These are phyloP conservation scores for Theocolax elegans DNA, from an alignment of 1,140 invertebrate genomes.

Conservation along the genomic window DNA sequence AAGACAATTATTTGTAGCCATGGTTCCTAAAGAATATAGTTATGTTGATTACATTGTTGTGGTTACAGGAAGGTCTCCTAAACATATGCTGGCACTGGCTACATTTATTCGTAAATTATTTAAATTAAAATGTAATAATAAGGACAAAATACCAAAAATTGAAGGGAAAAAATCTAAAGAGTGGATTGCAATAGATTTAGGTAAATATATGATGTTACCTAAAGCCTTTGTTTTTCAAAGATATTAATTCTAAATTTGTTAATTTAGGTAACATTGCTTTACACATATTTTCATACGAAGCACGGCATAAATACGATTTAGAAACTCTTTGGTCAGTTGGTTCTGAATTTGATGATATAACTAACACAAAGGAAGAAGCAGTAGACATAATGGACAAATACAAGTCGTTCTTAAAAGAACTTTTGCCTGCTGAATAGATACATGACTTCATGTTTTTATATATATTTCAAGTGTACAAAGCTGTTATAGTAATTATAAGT, in stretches of 20 bases:
- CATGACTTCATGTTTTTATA: too few relatives aligned
- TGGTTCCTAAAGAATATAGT: conserved; percentile 77
- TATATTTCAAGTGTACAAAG: not conserved
- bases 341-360: conserved; percentile 79
- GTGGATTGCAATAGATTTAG: conserved; percentile 93
- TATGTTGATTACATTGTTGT: conserved; percentile 89
- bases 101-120: conserved; percentile 83
- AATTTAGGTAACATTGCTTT: conserved; percentile 86
- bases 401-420: conserved; percentile 71
- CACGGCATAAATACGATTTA: conserved; percentile 82
- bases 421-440: conserved; percentile 67
- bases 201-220: conserved; percentile 62
- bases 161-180: conserved; percentile 81
- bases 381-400: conserved; percentile 74
- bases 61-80: conserved; percentile 77
- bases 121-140: conserved; percentile 76
- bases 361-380: conserved; percentile 70
- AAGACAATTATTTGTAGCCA: conserved; percentile 83
- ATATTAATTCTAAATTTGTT: conserved; percentile 39
- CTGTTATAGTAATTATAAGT: too few relatives aligned
- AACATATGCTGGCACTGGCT: conserved; percentile 81
- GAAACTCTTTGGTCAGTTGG: conserved; percentile 93
- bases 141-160: conserved; percentile 78
- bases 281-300: conserved; percentile 84
- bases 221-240: too few relatives aligned